Evolutionary conservation across 1,140 invertebrate species (phyloP), one percentile per base, ranked within the genome.

Genomic region (Acyrthosiphon pisum): DNA sequence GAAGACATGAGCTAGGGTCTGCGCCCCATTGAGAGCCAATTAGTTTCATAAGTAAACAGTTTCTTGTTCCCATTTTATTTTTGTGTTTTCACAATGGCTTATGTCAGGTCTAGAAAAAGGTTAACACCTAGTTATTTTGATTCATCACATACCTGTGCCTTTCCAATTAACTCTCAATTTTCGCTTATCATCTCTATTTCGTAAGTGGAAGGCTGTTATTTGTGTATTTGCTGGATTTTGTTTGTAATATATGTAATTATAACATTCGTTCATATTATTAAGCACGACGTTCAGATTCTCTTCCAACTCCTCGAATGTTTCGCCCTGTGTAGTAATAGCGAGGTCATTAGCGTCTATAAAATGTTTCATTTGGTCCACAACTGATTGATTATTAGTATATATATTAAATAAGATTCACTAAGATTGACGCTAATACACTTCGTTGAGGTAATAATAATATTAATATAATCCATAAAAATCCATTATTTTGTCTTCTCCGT

Each of bases 301-400:
- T 35, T 76, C 30, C 26, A 76, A 9, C 68, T 76, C 14, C 6
- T 76, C 68, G 14, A 76, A 76, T 76, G 68, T 14, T 76, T 76
- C 2, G 9, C 68, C 68, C 68, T 35, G 68, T 30, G 68, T 76
- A 35, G 68, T 76, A 76, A 76, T 76, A 76, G 48, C 6, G 23
- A 50, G 48, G 9, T 50, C 14, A 50, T 94, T 93, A 23, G 93
- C 92, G 11, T 76, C 35, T 76, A 2, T 76, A 35, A 94, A 94
- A 56, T n/a, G 44, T 20, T 86, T 56, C 11, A 81, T 94, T 41
- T 94, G 92, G 18, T 0, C 0, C 30, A 44, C 35, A 26, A 56
- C 68, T 7, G 94, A 94, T 44, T 94, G 68, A 91, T 95, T 94
- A 60, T 94, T 94, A 22, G 94, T 94, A 88, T 94, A 95, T 83